These are phyloP conservation scores for Oasisia sp. DNA, from an alignment of 2,888 invertebrate genomes.

Conservation along the genomic window DNA sequence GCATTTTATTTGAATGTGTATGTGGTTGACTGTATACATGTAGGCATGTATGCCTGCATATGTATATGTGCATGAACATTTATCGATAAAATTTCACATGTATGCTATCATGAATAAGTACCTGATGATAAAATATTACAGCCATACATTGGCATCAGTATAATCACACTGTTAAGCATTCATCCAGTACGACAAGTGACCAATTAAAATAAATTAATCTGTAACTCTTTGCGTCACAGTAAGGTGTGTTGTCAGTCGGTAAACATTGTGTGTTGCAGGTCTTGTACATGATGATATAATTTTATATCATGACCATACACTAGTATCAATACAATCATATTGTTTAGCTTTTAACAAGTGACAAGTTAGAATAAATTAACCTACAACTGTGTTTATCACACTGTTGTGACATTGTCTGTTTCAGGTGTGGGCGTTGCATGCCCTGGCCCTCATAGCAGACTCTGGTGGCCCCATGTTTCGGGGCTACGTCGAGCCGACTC, in stretches of 20 bases:
- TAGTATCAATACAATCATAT: no score
- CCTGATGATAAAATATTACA: background rate
- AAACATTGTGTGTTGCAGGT: background rate
- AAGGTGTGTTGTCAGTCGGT: background rate
- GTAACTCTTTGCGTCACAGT: background rate
- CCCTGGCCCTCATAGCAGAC: slow-evolving; percentile 93
- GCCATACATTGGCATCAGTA: background rate
- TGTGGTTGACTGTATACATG: background rate
- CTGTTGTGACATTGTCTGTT: background rate
- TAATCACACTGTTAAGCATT: background rate
- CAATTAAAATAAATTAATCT: background rate
- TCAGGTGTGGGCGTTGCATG: slow-evolving; percentile 95
- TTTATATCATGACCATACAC: no score
- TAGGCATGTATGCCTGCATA: no score
- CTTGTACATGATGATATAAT: no score
- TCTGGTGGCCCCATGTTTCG: slow-evolving; percentile 99
- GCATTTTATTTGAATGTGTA: background rate
- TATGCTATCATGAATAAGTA: background rate
- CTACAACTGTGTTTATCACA: no score
- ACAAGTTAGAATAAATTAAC: no score
- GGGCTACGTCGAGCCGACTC: slow-evolving; percentile 93
- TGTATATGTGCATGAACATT: background rate
- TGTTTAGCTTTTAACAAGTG: no score
- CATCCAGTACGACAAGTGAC: background rate
- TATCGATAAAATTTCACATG: background rate